Evolutionary conservation across 2,113 vertebrate species (phyloP), one percentile per base, ranked within the genome.

Genomic region (Halcyon malimbica): DNA sequence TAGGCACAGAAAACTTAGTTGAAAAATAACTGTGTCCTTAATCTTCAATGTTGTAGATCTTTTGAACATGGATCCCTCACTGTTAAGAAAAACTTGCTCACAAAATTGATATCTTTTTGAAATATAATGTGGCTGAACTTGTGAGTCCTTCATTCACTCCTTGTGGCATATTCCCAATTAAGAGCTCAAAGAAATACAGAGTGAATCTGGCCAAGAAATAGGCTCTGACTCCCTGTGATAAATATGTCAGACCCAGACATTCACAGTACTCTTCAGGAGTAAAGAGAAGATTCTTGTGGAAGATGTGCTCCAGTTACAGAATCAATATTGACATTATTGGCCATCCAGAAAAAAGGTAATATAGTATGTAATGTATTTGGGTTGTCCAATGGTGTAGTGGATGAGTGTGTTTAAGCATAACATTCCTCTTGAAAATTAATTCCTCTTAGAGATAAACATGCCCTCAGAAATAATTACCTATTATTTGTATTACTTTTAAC

Each of bases 401-500:
- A 28, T 92, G 24, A 60, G 44, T 68, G 39, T 79, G 51, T 18
- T 81, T 28, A 54, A 78, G 14, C 37, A 10, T 54, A 65, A 26
- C 28, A 26, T 87, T 90, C 31, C 13, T 91, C 73, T 74, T 74
- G 73, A 71, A 93, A 91, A 35, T 42, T 29, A 89, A 87, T 94
- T 81, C 53, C 33, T 62, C 59, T 67, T 54, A 10, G n/a, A 76
- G 57, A 74, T 62, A 67, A 84, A 59, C 0, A 1, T 69, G 56
- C 71, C 53, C 53, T 83, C 68, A 62, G 81, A 87, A 84, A 74
- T 63, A 88, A 88, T 94, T 77, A 16, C 60, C 13, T 70, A 31
- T 70, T 70, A 28, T 89, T 87, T 78, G 35, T 87, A 51, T 71
- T 87, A 51, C 54, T 93, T 96, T 94, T 86, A 87, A 39, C 73